phyloP scores from a whole-genome alignment of 2,888 invertebrate genomes.

The Euplexia lucipara region DNA sequence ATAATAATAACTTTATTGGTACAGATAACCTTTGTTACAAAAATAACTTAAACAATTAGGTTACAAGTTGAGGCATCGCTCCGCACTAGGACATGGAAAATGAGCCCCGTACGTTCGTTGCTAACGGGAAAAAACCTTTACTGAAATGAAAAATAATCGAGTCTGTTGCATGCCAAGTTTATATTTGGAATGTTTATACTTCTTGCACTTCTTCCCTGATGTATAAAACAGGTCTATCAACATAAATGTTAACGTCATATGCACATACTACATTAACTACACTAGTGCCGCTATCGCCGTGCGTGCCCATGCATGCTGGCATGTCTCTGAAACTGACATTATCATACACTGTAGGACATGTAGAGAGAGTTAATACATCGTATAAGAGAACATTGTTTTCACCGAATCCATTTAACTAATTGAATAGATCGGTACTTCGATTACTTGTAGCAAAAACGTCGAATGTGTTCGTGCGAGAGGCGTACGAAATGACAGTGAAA shows the following conservation, averaged over 20 bases:
- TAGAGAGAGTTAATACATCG: slow-evolving; percentile 24
- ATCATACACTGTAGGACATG: slow-evolving; percentile 24
- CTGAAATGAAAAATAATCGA: background rate
- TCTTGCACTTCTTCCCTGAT: background rate
- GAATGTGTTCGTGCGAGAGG: slow-evolving; percentile 26
- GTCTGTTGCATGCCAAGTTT: background rate
- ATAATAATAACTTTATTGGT: too few species aligned
- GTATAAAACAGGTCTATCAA: slow-evolving; percentile 10
- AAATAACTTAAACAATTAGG: too few species aligned
- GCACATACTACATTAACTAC: slow-evolving; percentile 11
- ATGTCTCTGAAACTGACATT: slow-evolving; percentile 6
- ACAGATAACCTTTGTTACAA: too few species aligned
- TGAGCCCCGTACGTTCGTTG: background rate
- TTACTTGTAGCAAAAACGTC: slow-evolving; percentile 56
- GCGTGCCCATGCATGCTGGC: slow-evolving; percentile 28
- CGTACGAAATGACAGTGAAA: slow-evolving; percentile 59
- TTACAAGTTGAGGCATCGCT: too few species aligned
- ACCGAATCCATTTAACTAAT: slow-evolving; percentile 61
- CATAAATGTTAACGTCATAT: slow-evolving; percentile 4
- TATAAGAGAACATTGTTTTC: slow-evolving; percentile 31
- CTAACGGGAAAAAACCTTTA: slow-evolving; percentile 1
- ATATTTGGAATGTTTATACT: slow-evolving; percentile 17
- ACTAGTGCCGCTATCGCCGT: slow-evolving; percentile 4
- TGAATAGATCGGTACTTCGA: slow-evolving; percentile 60
- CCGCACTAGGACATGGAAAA: background rate